Base-by-base conservation (phyloP, 2,888 invertebrate genomes). In the Anoplius nigerrimus region DNA sequence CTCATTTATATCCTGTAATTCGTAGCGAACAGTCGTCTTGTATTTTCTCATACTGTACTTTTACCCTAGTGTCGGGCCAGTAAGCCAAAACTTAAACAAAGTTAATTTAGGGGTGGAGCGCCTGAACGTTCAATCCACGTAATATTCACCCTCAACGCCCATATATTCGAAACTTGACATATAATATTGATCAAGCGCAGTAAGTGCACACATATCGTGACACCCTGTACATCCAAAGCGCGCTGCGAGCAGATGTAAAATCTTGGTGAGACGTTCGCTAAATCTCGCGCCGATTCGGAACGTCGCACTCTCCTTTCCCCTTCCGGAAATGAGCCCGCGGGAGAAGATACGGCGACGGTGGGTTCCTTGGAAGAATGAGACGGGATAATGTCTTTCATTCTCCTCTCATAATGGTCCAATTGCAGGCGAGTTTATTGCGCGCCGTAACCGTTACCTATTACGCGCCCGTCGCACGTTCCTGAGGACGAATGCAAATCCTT, bases 391-490 rank as follows among this genome's bases (percentile, higher is more conserved):
- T 27, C 27, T 55, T 34, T 55, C 27, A n/a, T 16, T 55, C 24
- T 55, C 34, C 48, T 48, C 48, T 48, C 48, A 27, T 24, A 55
- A 55, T 27, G 27, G 55, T 27, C 16, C 55, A 22, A 55, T 55
- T 55, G 27, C 27, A 24, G 55, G 24, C 27, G 55, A 55, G 55
- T 55, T 55, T 55, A 55, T 55, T 55, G 27, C 34, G 24, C 55
- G 15, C 34, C 16, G 55, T 27, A 55, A 55, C 27, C 55, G 24
- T 55, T 55, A 55, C 5, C 22, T 27, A 27, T 55, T 27, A 55
- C 55, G 4, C 52, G 55, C 55, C 48, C 24, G 16, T 27, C 55
- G 15, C 16, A 27, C 24, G 27, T 24, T 24, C 22, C 52, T 13
- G n/a, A n/a, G 21, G 21, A 16, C 52, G 15, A 52, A 34, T 34